Evolutionary conservation across 2,797 vertebrate genomes (phyloP).

Genomic region (Aplochiton taeniatus): DNA sequence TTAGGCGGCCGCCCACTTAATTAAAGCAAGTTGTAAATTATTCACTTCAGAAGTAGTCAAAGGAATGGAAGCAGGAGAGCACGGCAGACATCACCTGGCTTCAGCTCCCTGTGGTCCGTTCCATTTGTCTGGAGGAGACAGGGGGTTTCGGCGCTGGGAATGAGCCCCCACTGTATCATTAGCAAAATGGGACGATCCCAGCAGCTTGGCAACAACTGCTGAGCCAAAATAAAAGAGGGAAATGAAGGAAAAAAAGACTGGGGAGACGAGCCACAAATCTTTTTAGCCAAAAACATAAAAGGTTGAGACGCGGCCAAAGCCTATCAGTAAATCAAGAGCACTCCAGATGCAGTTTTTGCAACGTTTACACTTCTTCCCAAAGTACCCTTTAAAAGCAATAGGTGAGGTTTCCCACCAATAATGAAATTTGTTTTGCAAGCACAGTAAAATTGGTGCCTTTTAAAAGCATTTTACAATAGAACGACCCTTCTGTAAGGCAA

Average conservation of each 20-base stretch:
- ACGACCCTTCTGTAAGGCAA: not conserved
- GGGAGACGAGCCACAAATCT: constrained; percentile 8
- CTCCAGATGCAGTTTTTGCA: constrained; percentile 1
- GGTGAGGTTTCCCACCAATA: not conserved
- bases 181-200: not conserved
- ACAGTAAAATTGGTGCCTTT: constrained; percentile 6
- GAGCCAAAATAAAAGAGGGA: constrained; percentile 2
- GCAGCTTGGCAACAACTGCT: constrained; percentile 3
- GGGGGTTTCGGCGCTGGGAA: not conserved
- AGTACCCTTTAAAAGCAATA: constrained; percentile 5
- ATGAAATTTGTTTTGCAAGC: constrained; percentile 2
- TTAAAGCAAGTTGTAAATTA: constrained; percentile 59
- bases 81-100: not conserved
- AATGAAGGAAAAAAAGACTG: not conserved
- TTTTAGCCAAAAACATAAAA: constrained; percentile 11
- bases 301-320: constrained; percentile 8
- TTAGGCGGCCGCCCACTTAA: constrained; percentile 38
- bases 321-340: constrained; percentile 12
- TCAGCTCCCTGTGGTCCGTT: not conserved
- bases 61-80: constrained; percentile 15
- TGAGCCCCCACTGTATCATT: not conserved
- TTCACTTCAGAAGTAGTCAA: constrained; percentile 36
- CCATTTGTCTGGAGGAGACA: not conserved
- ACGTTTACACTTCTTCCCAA: constrained; percentile 2
- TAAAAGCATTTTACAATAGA: not conserved